Evolutionary conservation across 2,113 vertebrate genomes (phyloP), one percentile per base, ranked within the genome.

Genomic region (Uria lomvia): DNA sequence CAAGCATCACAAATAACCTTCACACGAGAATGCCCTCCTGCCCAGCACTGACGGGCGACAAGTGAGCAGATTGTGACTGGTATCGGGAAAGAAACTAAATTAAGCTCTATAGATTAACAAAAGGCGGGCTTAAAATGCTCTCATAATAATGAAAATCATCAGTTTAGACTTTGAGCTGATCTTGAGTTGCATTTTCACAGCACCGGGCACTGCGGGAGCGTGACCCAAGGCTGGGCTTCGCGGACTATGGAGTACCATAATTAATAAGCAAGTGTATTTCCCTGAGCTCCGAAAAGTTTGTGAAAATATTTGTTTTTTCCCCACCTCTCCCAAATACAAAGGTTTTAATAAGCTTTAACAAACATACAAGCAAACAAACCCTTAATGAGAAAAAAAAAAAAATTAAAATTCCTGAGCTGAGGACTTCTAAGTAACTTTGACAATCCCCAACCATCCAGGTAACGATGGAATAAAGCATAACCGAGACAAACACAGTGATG

Each of bases 271-370:
- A 90, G 50, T 38, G 11, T 8, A 66, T 53, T 89, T 78, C 86
- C 76, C 84, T 15, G 36, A 91, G 86, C 86, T 55, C 89, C 20
- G 66, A 24, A 18, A 95, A 83, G 84, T 90, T 71, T 29, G 49
- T 88, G 45, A 75, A 62, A 95, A 34, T 80, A 85, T 63, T 76
- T 88, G 80, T 19, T 75, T 58, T 87, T 87, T 15, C 89, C 70
- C 92, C 92, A 55, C 77, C 94, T 89, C 73, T 74, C 68, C 80
- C 84, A 47, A 17, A 73, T 11, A 92, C 71, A 43, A 67, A 82
- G 50, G 67, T 75, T 95, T 94, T 91, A 91, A 91, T 90, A 75
- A 91, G 77, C 80, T 90, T 92, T 85, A 90, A 88, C 95, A 95
- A 92, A 90, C 65, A 82, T 2, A 49, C 40, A 90, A 92, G 89